Evolutionary conservation across 2,888 invertebrate species (phyloP).

Genomic region (Mayetiola destructor): DNA sequence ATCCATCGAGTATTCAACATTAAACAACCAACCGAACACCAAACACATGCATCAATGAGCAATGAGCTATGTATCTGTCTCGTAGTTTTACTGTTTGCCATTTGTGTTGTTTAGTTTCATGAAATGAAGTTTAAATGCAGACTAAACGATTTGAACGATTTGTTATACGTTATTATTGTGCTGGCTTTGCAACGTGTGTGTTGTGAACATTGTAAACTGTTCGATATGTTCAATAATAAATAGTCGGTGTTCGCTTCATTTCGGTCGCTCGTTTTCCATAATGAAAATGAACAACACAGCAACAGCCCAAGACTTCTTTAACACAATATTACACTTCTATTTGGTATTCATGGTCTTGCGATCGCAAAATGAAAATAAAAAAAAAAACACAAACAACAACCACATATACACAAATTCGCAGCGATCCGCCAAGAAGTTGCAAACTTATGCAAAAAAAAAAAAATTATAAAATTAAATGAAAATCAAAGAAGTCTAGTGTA

Average conservation of each 20-base stretch:
- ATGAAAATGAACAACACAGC: not conserved
- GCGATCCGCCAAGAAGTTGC: too few species aligned
- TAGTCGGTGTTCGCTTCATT: not conserved
- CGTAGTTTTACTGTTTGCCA: not conserved
- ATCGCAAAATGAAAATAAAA: too few species aligned
- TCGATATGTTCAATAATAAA: not conserved
- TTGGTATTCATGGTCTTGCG: too few species aligned
- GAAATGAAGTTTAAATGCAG: constrained; percentile 5
- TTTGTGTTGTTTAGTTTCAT: not conserved
- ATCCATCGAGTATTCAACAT: too few species aligned
- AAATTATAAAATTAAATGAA: not conserved
- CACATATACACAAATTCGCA: too few species aligned
- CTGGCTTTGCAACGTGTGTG: not conserved
- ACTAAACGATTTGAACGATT: constrained; percentile 12
- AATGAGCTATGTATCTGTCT: too few species aligned
- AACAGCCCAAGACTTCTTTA: not conserved
- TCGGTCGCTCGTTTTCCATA: not conserved
- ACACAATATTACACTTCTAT: too few species aligned
- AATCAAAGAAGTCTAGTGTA: not conserved
- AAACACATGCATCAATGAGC: too few species aligned
- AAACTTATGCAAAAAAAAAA: not conserved
- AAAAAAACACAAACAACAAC: not conserved
- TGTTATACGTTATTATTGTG: constrained; percentile 4
- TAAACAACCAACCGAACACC: too few species aligned
- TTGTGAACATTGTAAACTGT: not conserved